A percentile compares a stretch with the other conserved stretches of the same genome.
Conservation (phyloP, 2,888 invertebrate genomes). For the Orthosia cruda region DNA sequence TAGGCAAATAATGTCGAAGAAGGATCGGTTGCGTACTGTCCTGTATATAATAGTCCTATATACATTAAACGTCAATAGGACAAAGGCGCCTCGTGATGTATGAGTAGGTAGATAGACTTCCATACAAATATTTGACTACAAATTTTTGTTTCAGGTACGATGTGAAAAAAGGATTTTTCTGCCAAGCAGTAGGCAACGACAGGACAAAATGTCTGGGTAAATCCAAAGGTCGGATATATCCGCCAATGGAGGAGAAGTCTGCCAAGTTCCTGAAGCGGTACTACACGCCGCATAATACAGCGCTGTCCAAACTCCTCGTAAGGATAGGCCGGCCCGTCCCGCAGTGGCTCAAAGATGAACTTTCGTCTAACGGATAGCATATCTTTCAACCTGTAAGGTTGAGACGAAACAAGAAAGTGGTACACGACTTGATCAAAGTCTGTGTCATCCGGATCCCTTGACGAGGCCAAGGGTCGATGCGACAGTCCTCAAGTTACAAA, state of each 20-base stretch:
- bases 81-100: constrained; percentile 29
- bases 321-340: constrained; percentile 96
- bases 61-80: constrained; percentile 28
- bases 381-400: constrained; percentile 80
- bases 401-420: constrained; percentile 73
- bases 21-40: constrained; percentile 44
- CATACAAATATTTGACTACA: constrained; percentile 23
- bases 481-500: constrained; percentile 74
- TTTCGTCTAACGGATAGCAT: constrained; percentile 93
- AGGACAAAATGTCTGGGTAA: constrained; percentile 98
- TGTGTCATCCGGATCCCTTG: constrained; percentile 81
- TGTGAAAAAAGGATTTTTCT: constrained; percentile 99
- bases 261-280: constrained; percentile 97
- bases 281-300: constrained; percentile 98
- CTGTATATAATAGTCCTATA: constrained; percentile 45
- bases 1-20: constrained; percentile 46
- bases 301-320: constrained; percentile 97
- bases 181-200: constrained; percentile 97
- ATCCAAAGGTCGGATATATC: constrained; percentile 98
- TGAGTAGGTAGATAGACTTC: neutral
- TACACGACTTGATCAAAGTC: constrained; percentile 80
- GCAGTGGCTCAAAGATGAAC: constrained; percentile 98
- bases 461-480: constrained; percentile 66
- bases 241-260: constrained; percentile 97
- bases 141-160: constrained; percentile 94